A percentile compares a stretch with the other conserved stretches of the same genome.
phyloP scores from a whole-genome alignment of 1,140 invertebrate genomes.

The Hylyphantes graminicola region DNA sequence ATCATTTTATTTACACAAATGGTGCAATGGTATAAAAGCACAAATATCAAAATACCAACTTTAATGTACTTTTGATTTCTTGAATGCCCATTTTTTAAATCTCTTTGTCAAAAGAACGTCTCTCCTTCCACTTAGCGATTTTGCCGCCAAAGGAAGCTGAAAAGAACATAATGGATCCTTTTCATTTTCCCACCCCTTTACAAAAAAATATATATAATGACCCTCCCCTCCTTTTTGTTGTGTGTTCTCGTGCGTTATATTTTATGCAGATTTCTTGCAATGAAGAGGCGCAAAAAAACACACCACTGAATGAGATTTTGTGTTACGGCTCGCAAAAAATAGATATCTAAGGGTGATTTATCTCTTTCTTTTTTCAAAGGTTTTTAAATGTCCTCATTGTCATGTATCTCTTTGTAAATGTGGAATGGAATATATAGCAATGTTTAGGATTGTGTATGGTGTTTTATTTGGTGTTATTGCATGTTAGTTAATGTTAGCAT shows the following conservation, averaged over 20 bases:
- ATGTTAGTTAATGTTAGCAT: too few relatives aligned
- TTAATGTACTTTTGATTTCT: neutral
- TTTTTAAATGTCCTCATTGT: constrained; percentile 9
- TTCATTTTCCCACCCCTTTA: neutral
- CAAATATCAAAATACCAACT: neutral
- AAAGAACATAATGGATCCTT: constrained; percentile 27
- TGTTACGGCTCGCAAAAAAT: too few relatives aligned
- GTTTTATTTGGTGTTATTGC: too few relatives aligned
- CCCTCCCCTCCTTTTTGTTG: neutral
- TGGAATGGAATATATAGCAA: neutral
- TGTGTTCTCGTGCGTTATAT: constrained; percentile 44
- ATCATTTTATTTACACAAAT: too few relatives aligned
- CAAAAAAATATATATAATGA: constrained; percentile 10
- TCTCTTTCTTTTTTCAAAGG: constrained; percentile 16
- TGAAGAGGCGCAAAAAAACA: constrained; percentile 23
- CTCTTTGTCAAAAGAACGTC: neutral
- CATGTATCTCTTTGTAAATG: constrained; percentile 1
- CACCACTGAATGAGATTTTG: neutral
- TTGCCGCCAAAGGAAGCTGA: neutral
- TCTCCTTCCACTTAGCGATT: too few relatives aligned
- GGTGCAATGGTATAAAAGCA: neutral
- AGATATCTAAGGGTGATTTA: constrained; percentile 5
- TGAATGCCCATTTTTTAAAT: neutral
- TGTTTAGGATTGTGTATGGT: too few relatives aligned
- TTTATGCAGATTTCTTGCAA: constrained; percentile 46